Percentiles rank a stretch among this genome's conserved stretches.
Evolutionary conservation across 2,113 vertebrate species (phyloP).

Genomic region (Leptodactylus fuscus): DNA sequence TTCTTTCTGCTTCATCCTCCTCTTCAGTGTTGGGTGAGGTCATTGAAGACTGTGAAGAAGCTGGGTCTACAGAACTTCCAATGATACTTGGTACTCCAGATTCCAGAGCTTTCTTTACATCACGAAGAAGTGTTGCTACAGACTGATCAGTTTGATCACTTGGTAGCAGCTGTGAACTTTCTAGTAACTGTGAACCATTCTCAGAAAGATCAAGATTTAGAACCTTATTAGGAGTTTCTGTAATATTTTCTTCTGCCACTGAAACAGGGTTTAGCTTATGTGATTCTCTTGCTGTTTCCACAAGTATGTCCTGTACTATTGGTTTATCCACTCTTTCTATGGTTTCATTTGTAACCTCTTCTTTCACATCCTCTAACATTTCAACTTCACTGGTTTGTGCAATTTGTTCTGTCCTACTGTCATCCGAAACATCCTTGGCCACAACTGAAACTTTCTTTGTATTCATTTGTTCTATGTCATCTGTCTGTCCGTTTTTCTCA

Average conservation of each 20-base stretch:
- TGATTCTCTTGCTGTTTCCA: neutral
- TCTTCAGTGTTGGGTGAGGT: slow-evolving; percentile 61
- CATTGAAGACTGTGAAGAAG: slow-evolving; percentile 43
- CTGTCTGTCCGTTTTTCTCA: neutral
- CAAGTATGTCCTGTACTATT: neutral
- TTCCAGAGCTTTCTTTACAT: slow-evolving; percentile 59
- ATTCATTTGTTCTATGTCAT: neutral
- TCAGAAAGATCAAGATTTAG: neutral
- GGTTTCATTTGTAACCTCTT: slow-evolving; percentile 23
- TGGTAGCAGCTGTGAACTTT: neutral
- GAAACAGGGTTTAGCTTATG: neutral
- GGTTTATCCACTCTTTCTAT: neutral
- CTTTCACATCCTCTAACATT: slow-evolving; percentile 41
- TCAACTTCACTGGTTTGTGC: slow-evolving; percentile 16
- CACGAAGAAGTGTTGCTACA: slow-evolving; percentile 62
- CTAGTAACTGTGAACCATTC: neutral
- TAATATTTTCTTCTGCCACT: slow-evolving; percentile 24
- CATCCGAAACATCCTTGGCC: neutral
- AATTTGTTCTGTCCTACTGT: neutral
- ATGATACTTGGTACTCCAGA: neutral
- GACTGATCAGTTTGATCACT: slow-evolving; percentile 58
- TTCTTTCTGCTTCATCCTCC: neutral
- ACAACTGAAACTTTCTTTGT: neutral
- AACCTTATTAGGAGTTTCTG: neutral
- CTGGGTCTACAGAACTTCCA: slow-evolving; percentile 21